These are phyloP conservation scores for Actenoides hombroni DNA, from an alignment of 2,113 vertebrate species.

Conservation along the genomic window DNA sequence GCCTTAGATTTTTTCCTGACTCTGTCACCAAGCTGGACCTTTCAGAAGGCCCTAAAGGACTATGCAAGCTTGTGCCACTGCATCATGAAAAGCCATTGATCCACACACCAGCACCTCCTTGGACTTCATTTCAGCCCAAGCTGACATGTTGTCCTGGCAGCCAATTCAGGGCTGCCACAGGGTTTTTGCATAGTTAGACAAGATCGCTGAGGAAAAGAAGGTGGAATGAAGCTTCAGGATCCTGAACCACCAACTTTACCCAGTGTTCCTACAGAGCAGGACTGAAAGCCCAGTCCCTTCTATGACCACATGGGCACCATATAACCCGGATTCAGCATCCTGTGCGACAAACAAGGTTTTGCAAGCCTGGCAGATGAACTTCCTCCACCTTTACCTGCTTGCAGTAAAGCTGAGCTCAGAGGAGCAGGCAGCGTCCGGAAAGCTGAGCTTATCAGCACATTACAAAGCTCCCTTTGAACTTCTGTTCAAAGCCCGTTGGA, in stretches of 20 bases:
- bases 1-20: not conserved
- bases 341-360: not conserved
- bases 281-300: not conserved
- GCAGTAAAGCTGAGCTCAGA: not conserved
- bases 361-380: not conserved
- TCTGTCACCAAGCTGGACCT: not conserved
- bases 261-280: rapidly evolving
- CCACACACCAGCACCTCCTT: not conserved
- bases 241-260: not conserved
- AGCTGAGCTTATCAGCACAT: not conserved
- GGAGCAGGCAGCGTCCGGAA: not conserved
- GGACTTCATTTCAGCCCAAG: not conserved
- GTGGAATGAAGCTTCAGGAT: not conserved
- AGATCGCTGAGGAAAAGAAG: not conserved
- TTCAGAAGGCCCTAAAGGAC: not conserved
- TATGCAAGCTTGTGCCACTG: not conserved
- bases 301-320: rapidly evolving
- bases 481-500: not conserved
- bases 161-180: rapidly evolving
- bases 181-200: not conserved
- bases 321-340: not conserved
- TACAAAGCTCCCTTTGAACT: not conserved
- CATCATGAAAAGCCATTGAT: rapidly evolving
- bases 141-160: rapidly evolving
- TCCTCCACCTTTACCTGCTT: not conserved